These are phyloP conservation scores for Timema cristinae DNA, from an alignment of 2,888 invertebrate species.

Conservation along the genomic window DNA sequence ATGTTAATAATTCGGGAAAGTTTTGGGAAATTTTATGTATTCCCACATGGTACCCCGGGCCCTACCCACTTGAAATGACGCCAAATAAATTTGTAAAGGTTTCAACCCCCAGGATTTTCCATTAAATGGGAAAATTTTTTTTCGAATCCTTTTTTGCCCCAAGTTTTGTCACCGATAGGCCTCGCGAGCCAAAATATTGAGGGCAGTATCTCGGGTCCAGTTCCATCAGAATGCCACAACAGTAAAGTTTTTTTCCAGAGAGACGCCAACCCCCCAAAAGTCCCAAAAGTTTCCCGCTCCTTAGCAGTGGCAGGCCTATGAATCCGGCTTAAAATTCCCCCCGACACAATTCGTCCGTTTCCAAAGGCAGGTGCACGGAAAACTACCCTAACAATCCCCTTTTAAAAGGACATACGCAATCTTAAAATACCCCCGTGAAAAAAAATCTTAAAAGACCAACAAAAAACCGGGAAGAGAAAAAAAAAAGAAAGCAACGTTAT, in stretches of 20 bases:
- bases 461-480: neutral
- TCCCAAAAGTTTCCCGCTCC: neutral
- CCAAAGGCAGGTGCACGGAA: neutral
- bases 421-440: neutral
- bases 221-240: neutral
- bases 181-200: neutral
- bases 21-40: conserved; percentile 26
- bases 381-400: neutral
- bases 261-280: neutral
- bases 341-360: conserved; percentile 3
- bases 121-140: conserved; percentile 23
- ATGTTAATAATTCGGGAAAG: conserved; percentile 26
- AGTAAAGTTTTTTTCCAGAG: neutral
- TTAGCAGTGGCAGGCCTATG: conserved; percentile 1
- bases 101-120: conserved; percentile 24
- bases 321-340: neutral
- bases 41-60: conserved; percentile 11
- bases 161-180: conserved; percentile 25
- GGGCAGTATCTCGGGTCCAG: neutral
- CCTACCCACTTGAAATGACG: conserved; percentile 19
- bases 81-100: conserved; percentile 21
- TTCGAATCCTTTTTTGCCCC: conserved; percentile 23
- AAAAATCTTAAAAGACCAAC: conserved; percentile 1
- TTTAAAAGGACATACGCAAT: neutral
- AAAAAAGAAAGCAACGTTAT: neutral